Evolutionary conservation across 2,113 vertebrate species (phyloP).

Genomic region (Chionomys nivalis): DNA sequence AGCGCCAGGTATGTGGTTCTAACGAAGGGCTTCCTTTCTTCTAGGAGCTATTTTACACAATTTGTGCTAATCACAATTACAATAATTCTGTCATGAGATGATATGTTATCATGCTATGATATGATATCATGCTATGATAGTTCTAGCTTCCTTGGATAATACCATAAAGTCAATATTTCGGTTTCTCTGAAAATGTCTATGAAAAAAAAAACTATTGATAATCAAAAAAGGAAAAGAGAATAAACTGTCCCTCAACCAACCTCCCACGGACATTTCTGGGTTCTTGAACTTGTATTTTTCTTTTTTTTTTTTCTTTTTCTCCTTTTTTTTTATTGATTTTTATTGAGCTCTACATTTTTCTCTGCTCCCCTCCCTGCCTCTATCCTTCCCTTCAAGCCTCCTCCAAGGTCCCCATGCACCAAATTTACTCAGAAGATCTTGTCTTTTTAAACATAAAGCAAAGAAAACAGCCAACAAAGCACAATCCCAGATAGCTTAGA

Average conservation of each 20-base stretch:
- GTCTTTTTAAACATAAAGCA: no score
- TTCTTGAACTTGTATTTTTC: not conserved
- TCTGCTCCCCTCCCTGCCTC: no score
- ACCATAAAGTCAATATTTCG: slow-evolving; percentile 12
- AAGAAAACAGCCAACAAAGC: no score
- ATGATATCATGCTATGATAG: not conserved
- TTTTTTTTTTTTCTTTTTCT: no score
- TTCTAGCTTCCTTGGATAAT: not conserved
- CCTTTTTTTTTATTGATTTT: no score
- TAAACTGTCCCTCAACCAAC: not conserved
- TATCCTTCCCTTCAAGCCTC: no score
- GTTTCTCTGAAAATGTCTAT: not conserved
- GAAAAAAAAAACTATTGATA: not conserved
- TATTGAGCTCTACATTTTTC: no score
- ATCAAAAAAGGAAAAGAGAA: not conserved
- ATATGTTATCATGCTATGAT: not conserved
- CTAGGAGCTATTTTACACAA: slow-evolving; percentile 23
- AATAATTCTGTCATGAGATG: not conserved
- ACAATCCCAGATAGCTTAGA: no score
- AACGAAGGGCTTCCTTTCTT: not conserved
- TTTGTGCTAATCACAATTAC: not conserved
- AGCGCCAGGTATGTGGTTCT: not conserved
- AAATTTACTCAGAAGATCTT: no score
- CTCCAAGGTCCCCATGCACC: no score
- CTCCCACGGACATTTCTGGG: not conserved